Base-by-base conservation (phyloP, 1,140 invertebrate genomes). In the Liolophura sinensis region DNA sequence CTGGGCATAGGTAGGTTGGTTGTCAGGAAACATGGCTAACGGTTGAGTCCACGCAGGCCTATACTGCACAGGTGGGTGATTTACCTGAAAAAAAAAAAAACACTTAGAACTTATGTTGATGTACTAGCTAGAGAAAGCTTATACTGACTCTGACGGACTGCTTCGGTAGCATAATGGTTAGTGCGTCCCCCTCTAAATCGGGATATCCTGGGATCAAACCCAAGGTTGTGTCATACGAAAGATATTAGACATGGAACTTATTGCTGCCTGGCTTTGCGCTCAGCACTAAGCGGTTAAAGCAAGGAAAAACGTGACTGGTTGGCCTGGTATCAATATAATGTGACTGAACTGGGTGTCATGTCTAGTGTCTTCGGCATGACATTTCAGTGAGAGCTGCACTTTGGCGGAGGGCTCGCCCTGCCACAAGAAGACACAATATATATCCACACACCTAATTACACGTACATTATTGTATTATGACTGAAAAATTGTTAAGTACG, bases 11-110 rank as follows among this genome's bases (percentile, higher is more conserved):
- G 47, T 73, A 71, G 22, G n/a, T 48, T 52, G 46, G 57, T 40
- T 54, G 48, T 75, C 72, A 50, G 64, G 62, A 7, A 77, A 24
- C 4, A 82, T 54, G 7, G 76, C 75, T 14, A 80, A 60, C 9
- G 70, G 73, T 18, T 74, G 74, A 20, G 67, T 75, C 79, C 79
- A 82, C 47, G 73, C 69, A 50, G 78, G 76, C 58, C 72, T 64
- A n/a, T 76, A 72, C 60, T 79, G 73, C 11, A 82, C 76, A 60
- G 81, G 78, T 15, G 79, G 77, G 56, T 76, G 80, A 1, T 70
- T 65, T 51, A 82, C 69, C 79, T 81, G 69, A 31, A 71, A 56
- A 11, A 46, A 60, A 5, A 57, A 6, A n/a, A 54, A n/a, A 20
- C n/a, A n/a, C 3, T 24, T 12, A 20, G 51, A 54, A 54, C 24